phyloP scores from a whole-genome alignment of 2,113 vertebrate species.

The Pollachius pollachius region DNA sequence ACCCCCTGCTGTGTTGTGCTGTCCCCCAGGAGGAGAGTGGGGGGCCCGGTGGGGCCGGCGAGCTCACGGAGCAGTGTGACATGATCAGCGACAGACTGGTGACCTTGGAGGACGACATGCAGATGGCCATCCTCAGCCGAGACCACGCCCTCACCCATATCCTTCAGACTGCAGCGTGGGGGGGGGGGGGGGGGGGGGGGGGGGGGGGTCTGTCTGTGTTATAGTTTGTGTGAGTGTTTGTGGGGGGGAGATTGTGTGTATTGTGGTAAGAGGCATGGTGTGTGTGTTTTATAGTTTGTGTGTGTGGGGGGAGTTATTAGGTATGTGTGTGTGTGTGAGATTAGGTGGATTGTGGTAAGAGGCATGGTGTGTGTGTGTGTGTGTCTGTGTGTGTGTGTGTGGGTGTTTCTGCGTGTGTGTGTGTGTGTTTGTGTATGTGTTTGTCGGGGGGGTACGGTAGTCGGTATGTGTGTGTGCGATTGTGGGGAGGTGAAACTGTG shows the following conservation, averaged over 20 bases:
- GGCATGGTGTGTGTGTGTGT: too few relatives aligned
- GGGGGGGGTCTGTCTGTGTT: neutral
- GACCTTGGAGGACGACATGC: constrained; percentile 83
- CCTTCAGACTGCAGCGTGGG: constrained; percentile 67
- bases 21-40: constrained; percentile 61
- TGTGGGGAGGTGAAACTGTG: neutral
- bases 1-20: neutral
- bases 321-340: constrained; percentile 12
- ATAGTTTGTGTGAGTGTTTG: too few relatives aligned
- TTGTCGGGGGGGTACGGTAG: too few relatives aligned
- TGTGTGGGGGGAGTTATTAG: neutral
- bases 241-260: too few relatives aligned
- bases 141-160: constrained; percentile 86
- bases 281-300: neutral
- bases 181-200: neutral
- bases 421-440: neutral
- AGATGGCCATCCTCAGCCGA: constrained; percentile 69
- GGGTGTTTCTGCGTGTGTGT: too few relatives aligned
- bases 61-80: constrained; percentile 71
- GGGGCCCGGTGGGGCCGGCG: constrained; percentile 45
- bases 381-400: neutral
- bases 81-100: constrained; percentile 76
- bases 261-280: neutral
- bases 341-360: neutral
- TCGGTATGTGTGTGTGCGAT: neutral